Conservation (phyloP, 2,113 vertebrate species). For the Chlorodrepanis virens region DNA sequence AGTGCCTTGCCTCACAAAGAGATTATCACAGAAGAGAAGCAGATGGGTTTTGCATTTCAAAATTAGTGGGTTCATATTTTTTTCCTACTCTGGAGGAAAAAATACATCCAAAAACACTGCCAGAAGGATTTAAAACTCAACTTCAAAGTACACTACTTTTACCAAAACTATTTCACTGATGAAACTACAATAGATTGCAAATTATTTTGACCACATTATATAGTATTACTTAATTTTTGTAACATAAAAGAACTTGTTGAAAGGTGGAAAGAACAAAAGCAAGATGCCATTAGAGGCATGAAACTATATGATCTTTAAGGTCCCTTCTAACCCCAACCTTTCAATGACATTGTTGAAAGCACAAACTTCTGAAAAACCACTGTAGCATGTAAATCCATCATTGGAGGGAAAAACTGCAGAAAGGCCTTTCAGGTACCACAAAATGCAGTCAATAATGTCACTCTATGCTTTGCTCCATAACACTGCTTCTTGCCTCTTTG, state of each 20-base stretch:
- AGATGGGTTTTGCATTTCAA: background rate
- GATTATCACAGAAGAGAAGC: background rate
- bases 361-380: background rate
- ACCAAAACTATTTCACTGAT: background rate
- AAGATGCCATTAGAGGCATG: fast-evolving
- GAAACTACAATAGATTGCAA: background rate
- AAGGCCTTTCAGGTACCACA: background rate
- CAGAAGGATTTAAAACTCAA: background rate
- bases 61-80: background rate
- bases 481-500: background rate
- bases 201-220: background rate
- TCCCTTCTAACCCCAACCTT: background rate
- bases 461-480: background rate
- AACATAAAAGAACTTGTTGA: background rate
- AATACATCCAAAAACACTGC: background rate
- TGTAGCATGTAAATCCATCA: background rate
- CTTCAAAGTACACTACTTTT: background rate
- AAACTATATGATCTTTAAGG: background rate
- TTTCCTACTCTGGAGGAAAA: background rate
- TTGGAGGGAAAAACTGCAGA: background rate
- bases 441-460: background rate
- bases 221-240: background rate
- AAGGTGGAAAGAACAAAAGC: background rate
- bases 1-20: background rate
- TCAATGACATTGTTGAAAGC: background rate